Evolutionary conservation across 2,797 vertebrate genomes (phyloP).

Genomic region (Rhinoraja longicauda): DNA sequence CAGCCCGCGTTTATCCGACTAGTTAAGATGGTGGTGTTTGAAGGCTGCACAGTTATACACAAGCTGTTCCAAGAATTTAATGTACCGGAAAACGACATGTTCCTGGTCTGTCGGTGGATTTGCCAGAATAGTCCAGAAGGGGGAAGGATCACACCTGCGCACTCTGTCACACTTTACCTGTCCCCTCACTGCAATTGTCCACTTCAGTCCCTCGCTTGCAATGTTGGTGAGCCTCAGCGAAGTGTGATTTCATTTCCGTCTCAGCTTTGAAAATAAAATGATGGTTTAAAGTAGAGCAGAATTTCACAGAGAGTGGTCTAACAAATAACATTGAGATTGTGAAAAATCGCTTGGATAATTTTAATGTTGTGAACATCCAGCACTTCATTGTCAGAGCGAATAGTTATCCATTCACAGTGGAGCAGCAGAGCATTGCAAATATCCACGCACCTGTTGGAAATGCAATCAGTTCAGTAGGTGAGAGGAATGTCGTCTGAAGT

Average conservation of each 20-base stretch:
- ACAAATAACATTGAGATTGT: background rate
- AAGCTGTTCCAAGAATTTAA: conserved; percentile 23
- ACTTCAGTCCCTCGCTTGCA: background rate
- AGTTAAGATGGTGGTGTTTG: background rate
- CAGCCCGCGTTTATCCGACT: background rate
- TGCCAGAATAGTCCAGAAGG: background rate
- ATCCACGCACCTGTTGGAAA: background rate
- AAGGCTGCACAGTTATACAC: background rate
- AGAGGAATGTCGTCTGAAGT: background rate
- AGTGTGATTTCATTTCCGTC: background rate
- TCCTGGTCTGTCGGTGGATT: background rate
- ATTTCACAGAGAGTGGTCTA: background rate
- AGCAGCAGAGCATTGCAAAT: conserved; percentile 17
- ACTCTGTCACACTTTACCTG: background rate
- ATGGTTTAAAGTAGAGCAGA: background rate
- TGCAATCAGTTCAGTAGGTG: background rate
- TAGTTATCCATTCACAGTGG: conserved; percentile 12
- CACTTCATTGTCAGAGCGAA: conserved; percentile 13
- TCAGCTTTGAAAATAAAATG: background rate
- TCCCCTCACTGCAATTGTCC: background rate
- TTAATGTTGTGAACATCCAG: background rate
- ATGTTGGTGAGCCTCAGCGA: background rate
- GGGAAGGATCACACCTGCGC: background rate
- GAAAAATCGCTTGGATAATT: background rate
- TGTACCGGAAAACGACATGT: background rate